These are phyloP conservation scores for Campaea margaritaria DNA, from an alignment of 2,888 invertebrate species.

Conservation along the genomic window DNA sequence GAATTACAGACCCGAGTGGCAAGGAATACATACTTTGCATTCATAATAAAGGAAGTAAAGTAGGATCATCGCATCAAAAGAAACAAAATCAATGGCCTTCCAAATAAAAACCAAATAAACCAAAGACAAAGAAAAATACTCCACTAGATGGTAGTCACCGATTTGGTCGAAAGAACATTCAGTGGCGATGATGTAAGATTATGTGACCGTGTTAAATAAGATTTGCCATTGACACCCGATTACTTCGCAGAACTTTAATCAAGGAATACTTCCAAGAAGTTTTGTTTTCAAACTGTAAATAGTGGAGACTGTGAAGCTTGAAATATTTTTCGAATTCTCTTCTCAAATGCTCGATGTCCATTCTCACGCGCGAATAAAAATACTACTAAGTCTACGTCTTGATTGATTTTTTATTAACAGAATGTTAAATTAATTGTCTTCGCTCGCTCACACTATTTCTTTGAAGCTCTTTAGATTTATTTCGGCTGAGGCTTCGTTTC, in stretches of 20 bases:
- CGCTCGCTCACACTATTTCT: constrained; percentile 42
- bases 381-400: constrained; percentile 11
- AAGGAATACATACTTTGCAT: no score
- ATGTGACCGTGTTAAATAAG: constrained; percentile 41
- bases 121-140: constrained; percentile 6
- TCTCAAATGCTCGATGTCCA: constrained; percentile 9
- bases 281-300: constrained; percentile 20
- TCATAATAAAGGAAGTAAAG: no score
- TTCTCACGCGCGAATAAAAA: constrained; percentile 27
- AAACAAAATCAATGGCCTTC: neutral
- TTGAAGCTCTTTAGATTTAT: constrained; percentile 36
- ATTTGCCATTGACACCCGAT: constrained; percentile 28
- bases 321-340: constrained; percentile 13
- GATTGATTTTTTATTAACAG: constrained; percentile 23
- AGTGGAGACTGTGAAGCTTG: constrained; percentile 11
- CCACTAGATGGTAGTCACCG: constrained; percentile 4
- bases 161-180: constrained; percentile 13
- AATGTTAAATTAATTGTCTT: constrained; percentile 44
- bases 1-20: no score
- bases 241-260: constrained; percentile 24
- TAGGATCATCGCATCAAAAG: no score
- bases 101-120: neutral
- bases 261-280: constrained; percentile 16
- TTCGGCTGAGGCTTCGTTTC: constrained; percentile 16
- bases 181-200: constrained; percentile 35